phyloP scores from a whole-genome alignment of 1,140 invertebrate species.

The Chironomus tepperi region DNA sequence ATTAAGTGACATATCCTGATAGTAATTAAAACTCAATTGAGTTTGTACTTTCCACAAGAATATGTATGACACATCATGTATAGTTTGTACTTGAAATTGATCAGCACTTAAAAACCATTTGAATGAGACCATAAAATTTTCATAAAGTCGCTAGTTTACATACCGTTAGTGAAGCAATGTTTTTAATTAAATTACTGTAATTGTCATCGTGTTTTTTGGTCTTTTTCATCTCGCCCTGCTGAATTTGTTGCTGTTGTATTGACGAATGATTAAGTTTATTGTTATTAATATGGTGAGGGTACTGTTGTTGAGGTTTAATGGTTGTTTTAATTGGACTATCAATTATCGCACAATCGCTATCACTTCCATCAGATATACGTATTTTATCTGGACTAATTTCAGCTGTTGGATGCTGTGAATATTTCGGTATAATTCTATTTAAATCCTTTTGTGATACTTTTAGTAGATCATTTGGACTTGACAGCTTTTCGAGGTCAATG shows the following conservation, averaged over 20 bases:
- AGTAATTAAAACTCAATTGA: too few relatives aligned
- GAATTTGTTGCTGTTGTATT: neutral
- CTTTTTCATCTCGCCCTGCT: neutral
- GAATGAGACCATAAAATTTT: neutral
- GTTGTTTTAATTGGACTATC: neutral
- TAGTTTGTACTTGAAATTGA: too few relatives aligned
- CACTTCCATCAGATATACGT: neutral
- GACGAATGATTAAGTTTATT: neutral
- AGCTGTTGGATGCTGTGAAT: neutral
- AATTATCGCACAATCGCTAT: conserved; percentile 13
- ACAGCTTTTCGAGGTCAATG: neutral
- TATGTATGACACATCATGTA: too few relatives aligned
- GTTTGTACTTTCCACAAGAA: too few relatives aligned
- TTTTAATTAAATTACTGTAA: neutral
- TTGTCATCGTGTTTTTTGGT: neutral
- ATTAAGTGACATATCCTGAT: too few relatives aligned
- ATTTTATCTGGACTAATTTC: neutral
- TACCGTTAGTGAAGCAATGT: neutral
- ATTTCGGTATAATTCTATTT: neutral
- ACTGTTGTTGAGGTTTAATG: neutral
- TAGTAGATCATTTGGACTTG: neutral
- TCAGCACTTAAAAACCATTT: neutral
- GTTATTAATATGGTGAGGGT: neutral
- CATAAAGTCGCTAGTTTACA: neutral
- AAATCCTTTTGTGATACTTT: neutral